Evolutionary conservation across 2,888 invertebrate species (phyloP).

Genomic region (Noctua janthe): DNA sequence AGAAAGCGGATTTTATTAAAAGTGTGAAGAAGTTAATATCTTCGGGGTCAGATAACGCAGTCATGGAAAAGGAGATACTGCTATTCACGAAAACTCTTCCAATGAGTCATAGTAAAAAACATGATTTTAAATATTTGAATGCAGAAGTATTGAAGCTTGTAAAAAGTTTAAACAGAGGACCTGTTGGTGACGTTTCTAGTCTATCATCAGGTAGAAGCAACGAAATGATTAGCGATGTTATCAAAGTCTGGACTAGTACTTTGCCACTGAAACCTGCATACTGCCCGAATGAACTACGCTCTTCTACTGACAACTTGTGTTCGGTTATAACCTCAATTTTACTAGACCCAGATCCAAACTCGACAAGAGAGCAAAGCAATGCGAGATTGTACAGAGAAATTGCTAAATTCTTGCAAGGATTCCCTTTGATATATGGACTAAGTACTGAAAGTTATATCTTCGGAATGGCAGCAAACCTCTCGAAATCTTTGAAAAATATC

Average conservation of each 20-base stretch:
- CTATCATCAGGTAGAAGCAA: not conserved
- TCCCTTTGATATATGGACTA: conserved; percentile 33
- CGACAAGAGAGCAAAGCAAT: conserved; percentile 8
- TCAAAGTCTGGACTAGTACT: conserved; percentile 46
- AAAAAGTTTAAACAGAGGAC: conserved; percentile 4
- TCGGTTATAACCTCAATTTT: conserved; percentile 33
- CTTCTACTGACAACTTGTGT: conserved; percentile 46
- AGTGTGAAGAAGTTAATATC: conserved; percentile 39
- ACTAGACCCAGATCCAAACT: conserved; percentile 13
- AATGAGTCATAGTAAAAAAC: conserved; percentile 18
- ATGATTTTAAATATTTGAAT: conserved; percentile 30
- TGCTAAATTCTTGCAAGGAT: conserved; percentile 33
- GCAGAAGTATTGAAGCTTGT: conserved; percentile 34
- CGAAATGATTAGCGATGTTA: conserved; percentile 22
- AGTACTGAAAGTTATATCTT: conserved; percentile 36
- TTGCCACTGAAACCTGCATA: conserved; percentile 37
- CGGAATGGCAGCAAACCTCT: conserved; percentile 36
- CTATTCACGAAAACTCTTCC: conserved; percentile 53
- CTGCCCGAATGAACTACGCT: conserved; percentile 30
- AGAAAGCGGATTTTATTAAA: conserved; percentile 53
- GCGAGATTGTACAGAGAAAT: conserved; percentile 40
- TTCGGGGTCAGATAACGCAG: conserved; percentile 27
- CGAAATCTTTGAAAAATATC: conserved; percentile 32
- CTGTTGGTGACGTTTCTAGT: not conserved
- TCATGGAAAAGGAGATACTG: conserved; percentile 53